phyloP scores from a whole-genome alignment of 2,113 vertebrate genomes.

The Silurus glanis region DNA sequence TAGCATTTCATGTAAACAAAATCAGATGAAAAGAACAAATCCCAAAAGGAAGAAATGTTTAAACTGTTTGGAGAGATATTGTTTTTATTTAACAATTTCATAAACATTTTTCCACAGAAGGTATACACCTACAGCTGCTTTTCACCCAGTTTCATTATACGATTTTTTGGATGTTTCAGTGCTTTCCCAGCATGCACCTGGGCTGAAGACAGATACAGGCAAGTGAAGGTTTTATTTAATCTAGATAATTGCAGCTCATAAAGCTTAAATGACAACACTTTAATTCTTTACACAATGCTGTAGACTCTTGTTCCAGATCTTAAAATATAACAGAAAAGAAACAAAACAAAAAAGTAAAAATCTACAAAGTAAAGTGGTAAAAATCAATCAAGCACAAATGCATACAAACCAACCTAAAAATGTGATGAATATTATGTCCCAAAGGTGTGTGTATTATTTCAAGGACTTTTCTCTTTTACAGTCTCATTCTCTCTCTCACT shows the following conservation, averaged over 20 bases:
- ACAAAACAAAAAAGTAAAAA: constrained; percentile 79
- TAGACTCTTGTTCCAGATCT: constrained; percentile 64
- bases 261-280: constrained; percentile 81
- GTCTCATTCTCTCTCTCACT: constrained; percentile 46
- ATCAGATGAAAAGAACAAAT: neutral
- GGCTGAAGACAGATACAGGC: constrained; percentile 82
- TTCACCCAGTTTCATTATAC: constrained; percentile 29
- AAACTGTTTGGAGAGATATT: constrained; percentile 48
- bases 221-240: constrained; percentile 79
- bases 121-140: constrained; percentile 49
- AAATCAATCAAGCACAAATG: constrained; percentile 88
- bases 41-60: neutral
- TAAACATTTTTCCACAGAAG: constrained; percentile 64
- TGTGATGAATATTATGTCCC: constrained; percentile 69
- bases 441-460: constrained; percentile 37
- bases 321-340: constrained; percentile 81
- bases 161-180: constrained; percentile 54
- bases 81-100: constrained; percentile 74
- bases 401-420: constrained; percentile 79
- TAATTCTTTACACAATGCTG: constrained; percentile 79
- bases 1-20: too few species aligned
- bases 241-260: constrained; percentile 81
- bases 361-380: constrained; percentile 85
- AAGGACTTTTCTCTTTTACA: constrained; percentile 48
- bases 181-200: constrained; percentile 84